Conservation (phyloP, 2,888 invertebrate species). For the Nemapogon koenigi region DNA sequence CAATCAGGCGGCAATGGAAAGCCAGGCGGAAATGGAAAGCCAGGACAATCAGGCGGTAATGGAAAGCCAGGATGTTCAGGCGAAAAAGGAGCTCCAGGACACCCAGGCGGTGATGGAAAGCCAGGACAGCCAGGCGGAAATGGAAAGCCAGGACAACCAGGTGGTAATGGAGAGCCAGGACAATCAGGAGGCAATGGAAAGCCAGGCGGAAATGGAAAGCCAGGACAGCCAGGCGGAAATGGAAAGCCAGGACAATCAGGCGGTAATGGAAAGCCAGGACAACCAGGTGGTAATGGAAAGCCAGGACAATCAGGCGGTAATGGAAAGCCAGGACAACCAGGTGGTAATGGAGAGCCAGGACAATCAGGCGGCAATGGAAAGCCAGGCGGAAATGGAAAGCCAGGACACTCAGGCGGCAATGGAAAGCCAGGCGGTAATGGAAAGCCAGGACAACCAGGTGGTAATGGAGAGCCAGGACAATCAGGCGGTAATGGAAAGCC, state of each 20-base stretch:
- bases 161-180: not conserved
- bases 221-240: not conserved
- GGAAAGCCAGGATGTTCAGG: not conserved
- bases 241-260: not conserved
- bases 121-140: not conserved
- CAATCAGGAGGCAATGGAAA: not conserved
- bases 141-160: not conserved
- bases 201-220: not conserved
- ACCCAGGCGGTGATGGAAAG: not conserved
- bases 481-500: too few relatives aligned
- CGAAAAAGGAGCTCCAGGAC: too few relatives aligned
- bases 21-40: not conserved
- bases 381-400: too few relatives aligned
- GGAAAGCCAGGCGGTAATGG: not conserved
- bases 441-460: not conserved
- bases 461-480: too few relatives aligned
- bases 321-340: not conserved
- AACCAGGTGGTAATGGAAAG: not conserved
- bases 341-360: not conserved
- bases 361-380: not conserved
- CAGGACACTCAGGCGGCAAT: not conserved
- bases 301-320: not conserved
- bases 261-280: not conserved
- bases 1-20: not conserved
- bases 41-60: not conserved